phyloP scores from a whole-genome alignment of 1,140 invertebrate species.

The Drosophila pectinifera region DNA sequence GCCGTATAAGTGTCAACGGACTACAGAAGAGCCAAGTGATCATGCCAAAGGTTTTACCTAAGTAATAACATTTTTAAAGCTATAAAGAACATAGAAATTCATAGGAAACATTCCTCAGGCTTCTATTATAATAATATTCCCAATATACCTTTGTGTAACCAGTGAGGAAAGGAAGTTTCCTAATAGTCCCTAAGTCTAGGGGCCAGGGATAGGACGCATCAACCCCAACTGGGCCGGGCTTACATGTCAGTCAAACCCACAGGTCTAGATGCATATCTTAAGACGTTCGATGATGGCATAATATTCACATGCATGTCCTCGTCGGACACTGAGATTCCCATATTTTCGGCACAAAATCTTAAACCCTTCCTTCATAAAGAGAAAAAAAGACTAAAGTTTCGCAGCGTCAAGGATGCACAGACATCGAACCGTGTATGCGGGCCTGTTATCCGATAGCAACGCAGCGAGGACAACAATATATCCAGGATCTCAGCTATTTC shows the following conservation, averaged over 20 bases:
- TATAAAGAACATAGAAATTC: too few relatives aligned
- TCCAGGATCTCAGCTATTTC: constrained; percentile 41
- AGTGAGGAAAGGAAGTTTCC: neutral
- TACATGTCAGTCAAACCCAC: constrained; percentile 48
- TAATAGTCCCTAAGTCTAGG: constrained; percentile 27
- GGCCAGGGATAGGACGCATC: constrained; percentile 9
- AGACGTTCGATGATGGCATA: constrained; percentile 72
- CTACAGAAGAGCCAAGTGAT: neutral
- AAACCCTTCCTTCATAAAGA: constrained; percentile 57
- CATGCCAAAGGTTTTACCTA: neutral
- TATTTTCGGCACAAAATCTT: constrained; percentile 64
- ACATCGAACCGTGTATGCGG: constrained; percentile 74
- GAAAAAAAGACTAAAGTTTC: constrained; percentile 72
- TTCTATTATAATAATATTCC: neutral
- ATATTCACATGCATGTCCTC: constrained; percentile 60
- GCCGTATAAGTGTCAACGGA: neutral
- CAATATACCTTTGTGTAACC: neutral
- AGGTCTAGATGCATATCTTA: constrained; percentile 72
- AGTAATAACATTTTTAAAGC: neutral
- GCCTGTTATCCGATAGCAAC: constrained; percentile 76
- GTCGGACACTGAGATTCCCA: constrained; percentile 58
- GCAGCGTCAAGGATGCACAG: constrained; percentile 58
- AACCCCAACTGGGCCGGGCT: constrained; percentile 58
- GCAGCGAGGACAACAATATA: constrained; percentile 12
- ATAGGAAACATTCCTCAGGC: neutral